Conservation (phyloP, 2,113 vertebrate species). For the Petaurus breviceps region DNA sequence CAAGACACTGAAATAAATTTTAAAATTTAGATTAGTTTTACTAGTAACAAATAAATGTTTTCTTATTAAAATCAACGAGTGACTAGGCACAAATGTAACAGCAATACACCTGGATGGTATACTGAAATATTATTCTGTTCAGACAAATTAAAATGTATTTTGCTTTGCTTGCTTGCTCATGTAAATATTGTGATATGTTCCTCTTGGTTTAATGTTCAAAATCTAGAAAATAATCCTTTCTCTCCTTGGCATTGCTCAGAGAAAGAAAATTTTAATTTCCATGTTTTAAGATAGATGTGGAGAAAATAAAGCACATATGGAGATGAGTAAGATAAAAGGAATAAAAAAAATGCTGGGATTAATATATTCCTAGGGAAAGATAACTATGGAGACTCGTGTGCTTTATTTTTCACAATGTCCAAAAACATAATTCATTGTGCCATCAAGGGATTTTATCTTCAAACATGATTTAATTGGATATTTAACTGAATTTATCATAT, state of each 20-base stretch:
- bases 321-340: neutral
- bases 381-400: neutral
- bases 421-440: neutral
- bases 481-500: constrained; percentile 23
- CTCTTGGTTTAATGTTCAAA: neutral
- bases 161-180: neutral
- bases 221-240: neutral
- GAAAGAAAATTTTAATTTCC: neutral
- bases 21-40: neutral
- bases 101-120: constrained; percentile 8
- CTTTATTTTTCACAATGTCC: neutral
- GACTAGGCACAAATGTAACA: constrained; percentile 4
- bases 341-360: neutral
- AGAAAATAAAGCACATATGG: neutral
- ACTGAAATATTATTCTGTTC: constrained; percentile 22
- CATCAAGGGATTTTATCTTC: constrained; percentile 1
- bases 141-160: neutral
- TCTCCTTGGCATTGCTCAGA: neutral
- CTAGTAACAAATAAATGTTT: neutral
- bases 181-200: constrained; percentile 18
- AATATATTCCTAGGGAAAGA: neutral
- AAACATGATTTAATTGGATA: constrained; percentile 10
- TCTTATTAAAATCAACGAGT: constrained; percentile 37
- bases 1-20: neutral
- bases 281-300: neutral